Percentiles rank a stretch among this genome's conserved stretches.
These are phyloP conservation scores for Deilephila porcellus DNA, from an alignment of 2,888 invertebrate genomes.

Conservation along the genomic window DNA sequence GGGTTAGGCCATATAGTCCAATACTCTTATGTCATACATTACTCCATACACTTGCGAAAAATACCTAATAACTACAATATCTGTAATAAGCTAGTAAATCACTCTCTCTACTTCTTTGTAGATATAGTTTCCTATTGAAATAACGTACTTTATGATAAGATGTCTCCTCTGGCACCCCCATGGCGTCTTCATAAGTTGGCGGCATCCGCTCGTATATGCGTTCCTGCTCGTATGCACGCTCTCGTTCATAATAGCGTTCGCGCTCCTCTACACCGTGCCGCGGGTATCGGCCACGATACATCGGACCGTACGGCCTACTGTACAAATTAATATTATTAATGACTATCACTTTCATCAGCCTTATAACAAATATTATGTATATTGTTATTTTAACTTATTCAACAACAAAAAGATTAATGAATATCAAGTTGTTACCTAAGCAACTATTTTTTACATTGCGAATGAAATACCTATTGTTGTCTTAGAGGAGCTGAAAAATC, in stretches of 20 bases:
- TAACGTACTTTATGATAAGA: constrained; percentile 68
- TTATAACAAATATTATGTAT: too few relatives aligned
- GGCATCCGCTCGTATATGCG: constrained; percentile 68
- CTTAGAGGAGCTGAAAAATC: too few relatives aligned
- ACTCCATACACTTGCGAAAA: too few relatives aligned
- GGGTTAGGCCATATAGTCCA: too few relatives aligned
- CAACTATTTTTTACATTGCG: too few relatives aligned
- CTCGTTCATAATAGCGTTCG: constrained; percentile 71
- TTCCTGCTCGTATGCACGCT: constrained; percentile 69
- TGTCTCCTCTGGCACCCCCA: constrained; percentile 61
- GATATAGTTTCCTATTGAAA: not conserved
- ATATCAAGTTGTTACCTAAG: not conserved
- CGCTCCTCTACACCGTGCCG: constrained; percentile 63
- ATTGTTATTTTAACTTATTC: too few relatives aligned
- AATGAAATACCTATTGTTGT: too few relatives aligned
- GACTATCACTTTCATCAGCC: too few relatives aligned
- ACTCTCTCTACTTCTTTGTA: too few relatives aligned
- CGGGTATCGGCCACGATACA: constrained; percentile 70
- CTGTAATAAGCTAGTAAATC: too few relatives aligned
- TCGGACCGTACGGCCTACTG: constrained; percentile 60
- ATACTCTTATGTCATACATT: too few relatives aligned
- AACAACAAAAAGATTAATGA: not conserved
- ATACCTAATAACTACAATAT: too few relatives aligned
- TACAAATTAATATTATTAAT: not conserved
- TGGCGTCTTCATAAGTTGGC: constrained; percentile 69